Evolutionary conservation across 2,797 vertebrate species (phyloP).

Genomic region (Emydoidea blandingii): DNA sequence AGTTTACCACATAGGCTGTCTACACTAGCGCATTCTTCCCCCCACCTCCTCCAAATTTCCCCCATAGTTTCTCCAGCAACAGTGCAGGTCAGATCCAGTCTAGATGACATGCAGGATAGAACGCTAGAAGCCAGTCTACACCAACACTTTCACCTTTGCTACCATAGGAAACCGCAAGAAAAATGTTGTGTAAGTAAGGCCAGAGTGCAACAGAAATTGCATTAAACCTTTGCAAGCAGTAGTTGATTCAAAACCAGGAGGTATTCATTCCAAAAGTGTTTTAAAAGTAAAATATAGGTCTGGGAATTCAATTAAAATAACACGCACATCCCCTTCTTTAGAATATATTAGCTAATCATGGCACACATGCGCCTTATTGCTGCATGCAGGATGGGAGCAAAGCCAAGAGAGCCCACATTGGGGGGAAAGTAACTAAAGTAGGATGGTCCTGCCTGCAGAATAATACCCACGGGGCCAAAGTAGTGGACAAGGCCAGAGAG

Average conservation of each 20-base stretch:
- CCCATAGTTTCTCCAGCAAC: accelerated
- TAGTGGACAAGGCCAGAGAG: background rate
- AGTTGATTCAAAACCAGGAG: background rate
- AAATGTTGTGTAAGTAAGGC: background rate
- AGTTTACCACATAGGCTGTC: background rate
- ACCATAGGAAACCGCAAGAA: background rate
- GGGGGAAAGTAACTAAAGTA: background rate
- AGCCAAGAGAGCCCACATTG: background rate
- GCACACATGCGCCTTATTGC: background rate
- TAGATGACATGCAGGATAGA: background rate
- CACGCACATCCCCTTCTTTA: background rate
- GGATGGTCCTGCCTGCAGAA: background rate
- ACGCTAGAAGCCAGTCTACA: accelerated
- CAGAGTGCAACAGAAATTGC: background rate
- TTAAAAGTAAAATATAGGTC: background rate
- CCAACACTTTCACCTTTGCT: background rate
- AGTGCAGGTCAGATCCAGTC: background rate
- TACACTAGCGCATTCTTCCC: accelerated
- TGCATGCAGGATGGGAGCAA: background rate
- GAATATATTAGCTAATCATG: background rate
- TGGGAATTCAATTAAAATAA: background rate
- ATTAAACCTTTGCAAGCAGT: background rate
- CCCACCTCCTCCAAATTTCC: accelerated
- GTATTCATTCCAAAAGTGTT: background rate
- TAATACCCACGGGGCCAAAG: background rate